phyloP scores from a whole-genome alignment of 2,888 invertebrate genomes.

The Epistrophella euchroma region DNA sequence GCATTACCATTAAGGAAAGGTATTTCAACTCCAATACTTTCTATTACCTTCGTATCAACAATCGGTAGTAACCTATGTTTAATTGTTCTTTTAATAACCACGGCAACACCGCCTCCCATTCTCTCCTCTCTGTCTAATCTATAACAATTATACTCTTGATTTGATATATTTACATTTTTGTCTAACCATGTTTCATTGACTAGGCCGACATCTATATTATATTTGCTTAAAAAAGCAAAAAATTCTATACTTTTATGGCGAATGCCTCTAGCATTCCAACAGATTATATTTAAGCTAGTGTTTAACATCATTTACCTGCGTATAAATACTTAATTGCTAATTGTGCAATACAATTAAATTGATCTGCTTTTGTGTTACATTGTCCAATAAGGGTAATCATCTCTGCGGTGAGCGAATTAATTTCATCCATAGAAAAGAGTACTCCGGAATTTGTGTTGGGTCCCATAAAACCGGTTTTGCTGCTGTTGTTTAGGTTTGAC shows the following conservation, averaged over 20 bases:
- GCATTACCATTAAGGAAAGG: conserved; percentile 8
- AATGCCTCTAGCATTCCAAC: conserved; percentile 19
- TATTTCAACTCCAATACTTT: conserved; percentile 35
- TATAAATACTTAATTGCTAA: too few species aligned
- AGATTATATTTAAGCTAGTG: neutral
- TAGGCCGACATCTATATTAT: too few species aligned
- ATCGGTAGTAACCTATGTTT: conserved; percentile 11
- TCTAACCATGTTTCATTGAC: too few species aligned
- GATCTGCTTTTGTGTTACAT: too few species aligned
- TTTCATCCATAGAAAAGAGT: too few species aligned
- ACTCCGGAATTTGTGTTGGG: neutral
- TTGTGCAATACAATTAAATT: conserved; percentile 22
- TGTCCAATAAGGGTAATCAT: neutral
- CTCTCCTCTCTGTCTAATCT: too few species aligned
- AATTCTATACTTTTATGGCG: neutral
- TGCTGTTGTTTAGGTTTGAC: neutral
- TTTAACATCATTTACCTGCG: conserved; percentile 4
- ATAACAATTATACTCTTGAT: too few species aligned
- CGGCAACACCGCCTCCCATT: conserved; percentile 41
- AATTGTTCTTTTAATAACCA: conserved; percentile 35
- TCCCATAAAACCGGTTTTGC: neutral
- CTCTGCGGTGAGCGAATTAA: too few species aligned
- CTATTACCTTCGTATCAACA: conserved; percentile 33
- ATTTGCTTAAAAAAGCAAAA: too few species aligned
- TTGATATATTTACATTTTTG: too few species aligned